These are phyloP conservation scores for Leptinotarsa juncta DNA, from an alignment of 2,888 invertebrate genomes.

Conservation along the genomic window DNA sequence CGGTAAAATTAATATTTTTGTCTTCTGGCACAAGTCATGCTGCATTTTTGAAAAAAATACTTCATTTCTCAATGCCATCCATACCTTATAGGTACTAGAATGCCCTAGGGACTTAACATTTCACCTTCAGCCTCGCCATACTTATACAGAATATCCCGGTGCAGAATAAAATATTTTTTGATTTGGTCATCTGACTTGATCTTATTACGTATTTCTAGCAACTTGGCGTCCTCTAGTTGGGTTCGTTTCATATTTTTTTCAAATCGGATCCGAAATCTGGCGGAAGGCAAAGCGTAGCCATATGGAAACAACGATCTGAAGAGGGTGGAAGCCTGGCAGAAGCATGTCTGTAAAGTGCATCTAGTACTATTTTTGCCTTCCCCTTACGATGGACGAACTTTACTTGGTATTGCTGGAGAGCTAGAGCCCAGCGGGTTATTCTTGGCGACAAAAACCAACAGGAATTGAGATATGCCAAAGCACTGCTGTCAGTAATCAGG, in stretches of 20 bases:
- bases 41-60: too few relatives aligned
- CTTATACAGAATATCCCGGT: too few relatives aligned
- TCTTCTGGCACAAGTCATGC: too few relatives aligned
- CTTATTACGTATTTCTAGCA: not conserved
- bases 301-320: not conserved
- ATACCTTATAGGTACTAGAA: too few relatives aligned
- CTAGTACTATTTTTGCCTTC: not conserved
- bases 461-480: not conserved
- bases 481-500: not conserved
- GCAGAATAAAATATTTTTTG: not conserved
- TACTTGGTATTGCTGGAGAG: not conserved
- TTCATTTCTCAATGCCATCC: too few relatives aligned
- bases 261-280: not conserved
- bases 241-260: not conserved
- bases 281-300: not conserved
- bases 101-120: too few relatives aligned
- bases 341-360: not conserved
- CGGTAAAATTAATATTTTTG: too few relatives aligned
- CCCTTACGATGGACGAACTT: not conserved
- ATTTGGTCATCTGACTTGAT: not conserved
- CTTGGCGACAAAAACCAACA: not conserved
- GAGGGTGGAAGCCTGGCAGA: not conserved
- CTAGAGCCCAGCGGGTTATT: not conserved
- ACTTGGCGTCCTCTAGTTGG: not conserved
- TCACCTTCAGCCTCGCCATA: too few relatives aligned